Evolutionary conservation across 35 echinoderm and acorn worm species (phyloP).

Genomic region (Holothuria glaberrima): DNA sequence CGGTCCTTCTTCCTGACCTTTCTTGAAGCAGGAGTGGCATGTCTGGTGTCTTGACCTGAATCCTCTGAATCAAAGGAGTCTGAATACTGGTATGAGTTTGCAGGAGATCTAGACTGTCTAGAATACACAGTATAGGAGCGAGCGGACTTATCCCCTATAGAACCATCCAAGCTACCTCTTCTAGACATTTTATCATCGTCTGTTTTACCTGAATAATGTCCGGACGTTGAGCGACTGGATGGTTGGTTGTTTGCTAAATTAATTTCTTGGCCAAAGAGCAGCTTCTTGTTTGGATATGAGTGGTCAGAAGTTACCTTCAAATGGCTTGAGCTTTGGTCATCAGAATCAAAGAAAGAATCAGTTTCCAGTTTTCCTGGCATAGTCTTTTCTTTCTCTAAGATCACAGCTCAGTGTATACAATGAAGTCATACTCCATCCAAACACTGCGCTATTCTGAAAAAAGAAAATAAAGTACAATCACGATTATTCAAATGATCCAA

Average conservation of each 20-base stretch:
- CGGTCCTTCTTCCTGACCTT: not conserved
- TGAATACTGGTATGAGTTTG: conserved; percentile 71
- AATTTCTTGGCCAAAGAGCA: no score
- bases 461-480: not conserved
- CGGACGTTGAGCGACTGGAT: conserved; percentile 19
- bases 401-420: not conserved
- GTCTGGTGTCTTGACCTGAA: conserved; percentile 81
- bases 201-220: conserved; percentile 14
- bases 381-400: not conserved
- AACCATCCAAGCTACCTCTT: not conserved
- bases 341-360: conserved; percentile 14
- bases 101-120: conserved; percentile 4
- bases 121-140: conserved; percentile 38
- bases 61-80: conserved; percentile 95
- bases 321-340: conserved; percentile 17
- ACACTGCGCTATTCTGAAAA: not conserved
- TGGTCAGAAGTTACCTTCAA: not conserved
- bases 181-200: conserved; percentile 46
- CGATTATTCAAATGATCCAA: not conserved
- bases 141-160: not conserved
- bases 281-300: no score
- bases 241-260: not conserved
- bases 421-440: not conserved
- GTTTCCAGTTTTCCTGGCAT: conserved; percentile 10
- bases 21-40: conserved; percentile 55